phyloP scores from a whole-genome alignment of 2,797 vertebrate species.

The Threskiornis aethiopicus region DNA sequence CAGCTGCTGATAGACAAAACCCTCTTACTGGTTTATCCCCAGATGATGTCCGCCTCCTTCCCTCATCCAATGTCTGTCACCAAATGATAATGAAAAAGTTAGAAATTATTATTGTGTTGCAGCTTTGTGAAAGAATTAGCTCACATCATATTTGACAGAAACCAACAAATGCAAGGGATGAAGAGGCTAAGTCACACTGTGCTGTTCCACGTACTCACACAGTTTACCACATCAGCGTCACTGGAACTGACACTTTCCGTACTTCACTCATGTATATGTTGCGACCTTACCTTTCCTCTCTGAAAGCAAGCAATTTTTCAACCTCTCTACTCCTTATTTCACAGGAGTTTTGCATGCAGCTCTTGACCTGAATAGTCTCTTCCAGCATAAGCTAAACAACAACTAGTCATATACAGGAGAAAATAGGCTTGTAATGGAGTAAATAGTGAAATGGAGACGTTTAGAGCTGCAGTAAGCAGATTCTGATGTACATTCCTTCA shows the following conservation, averaged over 20 bases:
- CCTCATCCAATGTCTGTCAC: neutral
- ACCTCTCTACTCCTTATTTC: neutral
- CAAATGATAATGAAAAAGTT: conserved; percentile 7
- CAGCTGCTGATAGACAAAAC: conserved; percentile 52
- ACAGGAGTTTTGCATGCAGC: neutral
- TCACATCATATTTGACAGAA: neutral
- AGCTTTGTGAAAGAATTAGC: neutral
- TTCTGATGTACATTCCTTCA: neutral
- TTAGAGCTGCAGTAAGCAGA: neutral
- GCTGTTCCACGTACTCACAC: neutral
- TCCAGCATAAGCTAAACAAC: neutral
- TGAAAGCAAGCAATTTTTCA: neutral
- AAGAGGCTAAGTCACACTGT: neutral
- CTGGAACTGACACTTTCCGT: neutral
- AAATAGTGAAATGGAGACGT: neutral
- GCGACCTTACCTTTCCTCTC: neutral
- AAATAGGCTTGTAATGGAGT: neutral
- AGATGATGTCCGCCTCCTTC: neutral
- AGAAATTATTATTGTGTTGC: neutral
- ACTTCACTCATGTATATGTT: fast-evolving
- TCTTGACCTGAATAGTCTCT: neutral
- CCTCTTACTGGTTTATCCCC: conserved; percentile 13
- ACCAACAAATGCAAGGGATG: neutral
- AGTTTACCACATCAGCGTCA: neutral
- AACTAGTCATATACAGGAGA: neutral